Base-by-base conservation (phyloP, 2,888 invertebrate species). In the Nudaria mundana region DNA sequence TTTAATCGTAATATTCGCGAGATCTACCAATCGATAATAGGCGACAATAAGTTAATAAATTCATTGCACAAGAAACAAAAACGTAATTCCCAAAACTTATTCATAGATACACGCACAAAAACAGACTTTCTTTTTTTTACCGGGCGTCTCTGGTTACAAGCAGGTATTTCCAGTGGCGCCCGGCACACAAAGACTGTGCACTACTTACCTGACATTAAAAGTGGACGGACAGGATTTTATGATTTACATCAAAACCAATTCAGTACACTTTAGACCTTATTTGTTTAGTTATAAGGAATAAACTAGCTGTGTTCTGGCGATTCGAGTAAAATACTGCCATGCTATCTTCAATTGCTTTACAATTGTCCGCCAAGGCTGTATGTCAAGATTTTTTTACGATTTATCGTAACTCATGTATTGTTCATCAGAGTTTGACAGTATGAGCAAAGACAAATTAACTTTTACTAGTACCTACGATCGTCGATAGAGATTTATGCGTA, bases 91-190 rank as follows among this genome's bases (percentile, higher is more conserved):
- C 56, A 39, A 76, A 76, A 70, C 65, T 69, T 77, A 85, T 86
- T 86, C 82, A 84, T 79, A 71, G 72, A 76, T 72, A n/a, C 75
- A 78, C 76, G 76, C 56, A 67, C 64, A 64, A 66, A n/a, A n/a
- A n/a, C n/a, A n/a, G n/a, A n/a, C n/a, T n/a, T n/a, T n/a, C n/a
- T n/a, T n/a, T n/a, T n/a, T n/a, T n/a, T n/a, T n/a, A n/a, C n/a
- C n/a, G n/a, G n/a, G n/a, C n/a, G n/a, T n/a, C n/a, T n/a, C n/a
- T n/a, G n/a, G n/a, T n/a, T n/a, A n/a, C n/a, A n/a, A n/a, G n/a
- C n/a, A n/a, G n/a, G n/a, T n/a, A n/a, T n/a, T n/a, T n/a, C n/a
- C n/a, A n/a, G n/a, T n/a, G n/a, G n/a, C n/a, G n/a, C n/a, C n/a
- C n/a, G n/a, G n/a, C n/a, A 56, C 56, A 76, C 66, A 75, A 69